Percentiles rank a stretch among this genome's conserved stretches.
These are phyloP conservation scores for Amblyjoppa fuscipennis DNA, from an alignment of 2,888 invertebrate species.

Conservation along the genomic window DNA sequence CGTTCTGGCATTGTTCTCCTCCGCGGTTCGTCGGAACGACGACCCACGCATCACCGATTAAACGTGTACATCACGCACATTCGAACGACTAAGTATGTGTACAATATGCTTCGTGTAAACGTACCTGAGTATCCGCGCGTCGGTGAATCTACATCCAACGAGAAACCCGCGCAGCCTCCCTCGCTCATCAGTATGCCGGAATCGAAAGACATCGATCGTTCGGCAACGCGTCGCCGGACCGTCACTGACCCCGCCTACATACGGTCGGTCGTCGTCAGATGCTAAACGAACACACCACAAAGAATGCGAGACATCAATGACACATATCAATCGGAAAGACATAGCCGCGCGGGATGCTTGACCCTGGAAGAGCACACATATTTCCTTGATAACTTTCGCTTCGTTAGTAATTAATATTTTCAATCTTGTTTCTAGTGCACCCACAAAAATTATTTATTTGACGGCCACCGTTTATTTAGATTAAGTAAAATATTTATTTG, in stretches of 20 bases:
- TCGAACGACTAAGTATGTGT: no score
- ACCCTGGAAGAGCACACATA: no score
- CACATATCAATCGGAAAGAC: background rate
- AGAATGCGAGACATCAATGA: slow-evolving; percentile 40
- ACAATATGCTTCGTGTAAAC: background rate
- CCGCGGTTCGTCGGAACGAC: background rate
- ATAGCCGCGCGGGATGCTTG: background rate
- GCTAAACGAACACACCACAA: slow-evolving; percentile 46
- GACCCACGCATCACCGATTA: no score
- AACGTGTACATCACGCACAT: no score
- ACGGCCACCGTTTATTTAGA: no score
- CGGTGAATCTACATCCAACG: slow-evolving; percentile 72
- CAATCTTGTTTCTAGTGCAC: no score
- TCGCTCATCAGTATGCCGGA: slow-evolving; percentile 73
- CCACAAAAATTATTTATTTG: no score
- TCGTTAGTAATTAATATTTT: no score
- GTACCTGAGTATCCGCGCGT: slow-evolving; percentile 71
- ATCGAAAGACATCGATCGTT: slow-evolving; percentile 73
- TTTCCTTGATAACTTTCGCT: no score
- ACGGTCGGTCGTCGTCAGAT: slow-evolving; percentile 60
- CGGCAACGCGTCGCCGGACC: slow-evolving; percentile 53
- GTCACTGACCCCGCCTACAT: slow-evolving; percentile 64
- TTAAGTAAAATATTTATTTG: no score
- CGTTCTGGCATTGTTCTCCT: background rate
- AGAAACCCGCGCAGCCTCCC: slow-evolving; percentile 70